Evolutionary conservation across 2,113 vertebrate genomes (phyloP).

Genomic region (Heloderma charlesbogerti): DNA sequence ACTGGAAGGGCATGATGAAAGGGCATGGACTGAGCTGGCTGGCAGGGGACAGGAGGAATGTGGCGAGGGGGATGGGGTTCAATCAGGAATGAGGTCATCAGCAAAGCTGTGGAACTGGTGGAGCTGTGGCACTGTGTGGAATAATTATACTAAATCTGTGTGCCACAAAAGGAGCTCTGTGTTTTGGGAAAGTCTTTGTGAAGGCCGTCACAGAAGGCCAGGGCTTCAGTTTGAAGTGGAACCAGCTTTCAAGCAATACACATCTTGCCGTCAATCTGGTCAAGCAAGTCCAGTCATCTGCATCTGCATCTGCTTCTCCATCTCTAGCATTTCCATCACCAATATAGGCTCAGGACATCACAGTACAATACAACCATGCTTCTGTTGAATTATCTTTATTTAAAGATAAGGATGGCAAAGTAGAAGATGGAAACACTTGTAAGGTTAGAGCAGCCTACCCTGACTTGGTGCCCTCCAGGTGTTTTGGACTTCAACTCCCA

Average conservation of each 20-base stretch:
- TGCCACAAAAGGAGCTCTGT: neutral
- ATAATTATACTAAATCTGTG: neutral
- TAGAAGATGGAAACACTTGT: neutral
- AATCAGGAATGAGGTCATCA: neutral
- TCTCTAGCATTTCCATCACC: neutral
- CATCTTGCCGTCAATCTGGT: neutral
- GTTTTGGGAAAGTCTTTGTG: conserved; percentile 32
- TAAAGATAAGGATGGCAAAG: conserved; percentile 18
- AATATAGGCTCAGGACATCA: neutral
- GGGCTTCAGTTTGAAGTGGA: neutral
- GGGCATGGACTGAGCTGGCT: neutral
- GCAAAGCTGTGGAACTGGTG: neutral
- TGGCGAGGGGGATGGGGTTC: neutral
- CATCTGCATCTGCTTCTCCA: too few relatives aligned
- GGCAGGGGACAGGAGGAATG: neutral
- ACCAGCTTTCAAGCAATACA: neutral
- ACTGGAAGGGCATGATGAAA: neutral
- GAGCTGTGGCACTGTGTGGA: neutral
- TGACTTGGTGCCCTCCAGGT: too few relatives aligned
- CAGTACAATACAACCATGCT: neutral
- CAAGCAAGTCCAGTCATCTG: neutral
- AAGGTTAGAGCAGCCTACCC: neutral
- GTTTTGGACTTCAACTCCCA: too few relatives aligned
- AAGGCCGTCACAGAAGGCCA: neutral
- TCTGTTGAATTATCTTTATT: neutral